Conservation (phyloP, 1,140 invertebrate species). For the Palaemon carinicauda region DNA sequence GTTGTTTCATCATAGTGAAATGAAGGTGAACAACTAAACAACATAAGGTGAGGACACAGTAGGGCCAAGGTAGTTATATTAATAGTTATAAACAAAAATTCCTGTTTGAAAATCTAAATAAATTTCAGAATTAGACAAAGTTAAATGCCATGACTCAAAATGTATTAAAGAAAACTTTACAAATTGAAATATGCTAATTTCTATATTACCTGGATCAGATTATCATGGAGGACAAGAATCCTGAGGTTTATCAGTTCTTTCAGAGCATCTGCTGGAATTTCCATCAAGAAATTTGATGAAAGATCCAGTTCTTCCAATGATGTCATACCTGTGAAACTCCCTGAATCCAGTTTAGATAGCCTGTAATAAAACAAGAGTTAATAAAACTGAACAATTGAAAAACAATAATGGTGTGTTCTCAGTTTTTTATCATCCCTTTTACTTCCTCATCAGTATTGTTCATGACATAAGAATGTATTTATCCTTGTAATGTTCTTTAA, state of each 20-base stretch:
- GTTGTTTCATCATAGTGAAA: no score
- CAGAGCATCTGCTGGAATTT: constrained; percentile 81
- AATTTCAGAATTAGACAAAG: not conserved
- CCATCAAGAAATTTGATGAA: constrained; percentile 83
- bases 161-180: not conserved
- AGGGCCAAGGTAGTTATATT: no score
- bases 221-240: constrained; percentile 81
- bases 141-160: not conserved
- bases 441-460: no score
- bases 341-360: not conserved
- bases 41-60: no score
- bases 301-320: constrained; percentile 80
- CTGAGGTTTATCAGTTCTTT: constrained; percentile 74
- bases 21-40: no score
- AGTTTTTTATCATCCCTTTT: no score
- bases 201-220: constrained; percentile 78
- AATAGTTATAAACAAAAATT: no score
- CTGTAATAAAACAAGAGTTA: constrained; percentile 59
- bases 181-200: not conserved
- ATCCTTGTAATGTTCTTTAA: no score
- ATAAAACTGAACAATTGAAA: constrained; percentile 65
- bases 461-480: no score
- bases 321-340: constrained; percentile 69
- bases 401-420: constrained; percentile 63
- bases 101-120: not conserved